phyloP scores from a whole-genome alignment of 2,113 vertebrate genomes.

The Cephalopholis sonnerati region DNA sequence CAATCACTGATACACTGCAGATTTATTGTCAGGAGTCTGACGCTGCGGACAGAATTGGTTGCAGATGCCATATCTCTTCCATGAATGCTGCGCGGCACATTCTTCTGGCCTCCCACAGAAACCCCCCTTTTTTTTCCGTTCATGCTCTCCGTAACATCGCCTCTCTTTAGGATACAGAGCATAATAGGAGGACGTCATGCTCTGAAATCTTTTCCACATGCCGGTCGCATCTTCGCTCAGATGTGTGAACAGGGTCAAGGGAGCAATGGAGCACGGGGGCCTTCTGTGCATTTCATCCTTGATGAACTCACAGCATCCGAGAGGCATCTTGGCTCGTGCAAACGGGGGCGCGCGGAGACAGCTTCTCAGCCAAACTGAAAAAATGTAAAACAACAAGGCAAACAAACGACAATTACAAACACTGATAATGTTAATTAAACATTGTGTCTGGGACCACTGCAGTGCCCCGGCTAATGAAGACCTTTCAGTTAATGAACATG shows the following conservation, averaged over 20 bases:
- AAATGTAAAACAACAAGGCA: slow-evolving; percentile 77
- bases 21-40: slow-evolving; percentile 55
- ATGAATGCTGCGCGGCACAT: slow-evolving; percentile 38
- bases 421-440: slow-evolving; percentile 78
- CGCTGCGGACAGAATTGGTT: slow-evolving; percentile 56
- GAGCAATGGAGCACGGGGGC: slow-evolving; percentile 30
- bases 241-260: slow-evolving; percentile 50
- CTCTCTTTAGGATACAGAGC: slow-evolving; percentile 54
- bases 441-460: slow-evolving; percentile 60
- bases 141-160: slow-evolving; percentile 53
- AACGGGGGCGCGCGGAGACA: slow-evolving; percentile 32
- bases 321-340: slow-evolving; percentile 53
- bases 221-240: slow-evolving; percentile 60
- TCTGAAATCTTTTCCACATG: slow-evolving; percentile 68
- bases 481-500: slow-evolving; percentile 78
- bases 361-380: slow-evolving; percentile 52
- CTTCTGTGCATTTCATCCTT: slow-evolving; percentile 49
- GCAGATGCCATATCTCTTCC: slow-evolving; percentile 56
- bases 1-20: slow-evolving; percentile 53
- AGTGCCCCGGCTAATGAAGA: slow-evolving; percentile 71
- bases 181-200: slow-evolving; percentile 45
- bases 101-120: slow-evolving; percentile 50
- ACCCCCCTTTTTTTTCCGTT: slow-evolving; percentile 55
- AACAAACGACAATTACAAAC: slow-evolving; percentile 77
- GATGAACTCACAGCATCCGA: slow-evolving; percentile 37